Evolutionary conservation across 2,888 invertebrate genomes (phyloP).

Genomic region (Brassicogethes aeneus): DNA sequence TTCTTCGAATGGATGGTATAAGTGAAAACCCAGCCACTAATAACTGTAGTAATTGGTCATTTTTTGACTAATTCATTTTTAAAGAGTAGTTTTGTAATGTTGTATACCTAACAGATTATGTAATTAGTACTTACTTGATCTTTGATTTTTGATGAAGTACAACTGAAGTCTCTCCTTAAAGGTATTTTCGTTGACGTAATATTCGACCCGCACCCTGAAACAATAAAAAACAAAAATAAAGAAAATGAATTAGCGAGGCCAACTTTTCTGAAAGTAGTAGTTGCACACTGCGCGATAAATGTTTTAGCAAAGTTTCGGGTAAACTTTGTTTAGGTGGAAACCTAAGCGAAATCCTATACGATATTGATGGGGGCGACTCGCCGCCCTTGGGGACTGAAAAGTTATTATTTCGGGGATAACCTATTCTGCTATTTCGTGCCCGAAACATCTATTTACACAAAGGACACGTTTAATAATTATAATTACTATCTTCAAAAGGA

Average conservation of each 20-base stretch:
- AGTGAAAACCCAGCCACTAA: too few species aligned
- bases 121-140: conserved; percentile 86
- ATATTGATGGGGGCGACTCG: conserved; percentile 2
- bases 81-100: too few species aligned
- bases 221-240: conserved; percentile 28
- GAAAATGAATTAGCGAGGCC: not conserved
- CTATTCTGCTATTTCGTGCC: too few species aligned
- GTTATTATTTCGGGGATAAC: not conserved
- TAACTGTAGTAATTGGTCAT: too few species aligned
- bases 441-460: too few species aligned
- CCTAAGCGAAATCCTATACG: not conserved
- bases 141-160: conserved; percentile 98
- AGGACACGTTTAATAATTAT: too few species aligned
- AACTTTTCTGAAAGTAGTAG: not conserved
- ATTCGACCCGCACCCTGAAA: conserved; percentile 98
- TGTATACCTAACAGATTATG: too few species aligned
- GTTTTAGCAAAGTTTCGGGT: not conserved
- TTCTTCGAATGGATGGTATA: too few species aligned
- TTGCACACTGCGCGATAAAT: conserved; percentile 1
- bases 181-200: conserved; percentile 98
- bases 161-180: conserved; percentile 97
- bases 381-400: not conserved
- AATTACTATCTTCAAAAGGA: too few species aligned
- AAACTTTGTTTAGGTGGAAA: not conserved
- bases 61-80: too few species aligned